These are phyloP conservation scores for Philopotamus ludificatus DNA, from an alignment of 1,140 invertebrate genomes.

Conservation along the genomic window DNA sequence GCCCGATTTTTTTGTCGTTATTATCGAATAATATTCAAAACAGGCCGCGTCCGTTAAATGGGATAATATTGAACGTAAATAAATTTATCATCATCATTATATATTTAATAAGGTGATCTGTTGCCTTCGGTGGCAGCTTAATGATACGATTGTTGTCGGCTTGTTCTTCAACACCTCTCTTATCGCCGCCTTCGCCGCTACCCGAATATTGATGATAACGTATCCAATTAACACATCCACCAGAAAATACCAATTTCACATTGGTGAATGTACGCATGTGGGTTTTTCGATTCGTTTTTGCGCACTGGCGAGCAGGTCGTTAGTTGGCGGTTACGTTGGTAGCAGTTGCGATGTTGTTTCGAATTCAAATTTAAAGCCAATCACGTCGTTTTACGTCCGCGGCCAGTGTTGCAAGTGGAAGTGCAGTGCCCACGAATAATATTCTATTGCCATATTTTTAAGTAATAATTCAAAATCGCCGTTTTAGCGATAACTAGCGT, in stretches of 20 bases:
- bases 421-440: not conserved
- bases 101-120: conserved; percentile 26
- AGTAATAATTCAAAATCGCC: no score
- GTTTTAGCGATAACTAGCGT: no score
- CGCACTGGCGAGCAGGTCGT: not conserved
- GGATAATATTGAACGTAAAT: not conserved
- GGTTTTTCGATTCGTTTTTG: no score
- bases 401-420: not conserved
- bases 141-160: conserved; percentile 1
- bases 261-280: conserved; percentile 16
- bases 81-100: conserved; percentile 23
- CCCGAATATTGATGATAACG: not conserved
- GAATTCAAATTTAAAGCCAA: conserved; percentile 27
- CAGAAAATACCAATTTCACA: not conserved
- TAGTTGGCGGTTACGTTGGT: conserved; percentile 15
- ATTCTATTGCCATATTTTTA: not conserved
- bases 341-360: conserved; percentile 20
- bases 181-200: conserved; percentile 5
- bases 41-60: no score
- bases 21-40: no score
- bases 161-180: conserved; percentile 14
- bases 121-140: conserved; percentile 17
- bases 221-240: conserved; percentile 17
- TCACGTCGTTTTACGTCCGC: conserved; percentile 10
- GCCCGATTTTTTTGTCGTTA: no score